Base-by-base conservation (phyloP, 2,113 vertebrate species). In the Brachypodius melanocephalos region DNA sequence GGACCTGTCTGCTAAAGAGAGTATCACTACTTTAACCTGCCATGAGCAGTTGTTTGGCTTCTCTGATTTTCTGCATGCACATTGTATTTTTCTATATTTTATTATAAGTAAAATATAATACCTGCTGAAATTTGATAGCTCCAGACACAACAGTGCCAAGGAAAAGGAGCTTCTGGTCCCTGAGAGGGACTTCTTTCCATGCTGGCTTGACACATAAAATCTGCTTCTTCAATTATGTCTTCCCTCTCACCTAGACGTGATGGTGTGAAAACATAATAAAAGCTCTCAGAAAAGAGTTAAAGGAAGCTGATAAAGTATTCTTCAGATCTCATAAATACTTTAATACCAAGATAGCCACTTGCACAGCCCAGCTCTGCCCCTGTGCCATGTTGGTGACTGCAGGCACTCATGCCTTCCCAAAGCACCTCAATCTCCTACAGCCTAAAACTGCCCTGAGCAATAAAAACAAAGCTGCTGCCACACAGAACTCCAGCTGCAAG, bases 201-300 rank as follows among this genome's bases (percentile, higher is more conserved):
- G 76, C 85, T 77, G 52, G 48, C 82, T 91, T 93, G 79, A 95
- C 94, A 93, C 46, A 46, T 58, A 88, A 77, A 95, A 94, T 92
- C 79, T 71, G 85, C 87, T 95, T 55, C 63, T 87, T 90, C 93
- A 63, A 40, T 90, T 90, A 88, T 29, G 40, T 40, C 82, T 82
- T 75, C 59, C 76, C 38, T 88, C 80, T 95, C 87, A 87, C 88
- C 88, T 81, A 93, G 66, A 87, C 0, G 0, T 12, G 67, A 82
- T 7, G 25, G 67, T 95, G 76, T 73, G 51, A 93, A 95, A 95
- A 95, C 61, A 80, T 19, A 94, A 82, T 75, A 85, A 90, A 93
- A 78, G 43, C 34, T 76, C 43, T n/a, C 24, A 51, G 55, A 69
- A 86, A 65, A 91, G 62, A 91, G 61, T 5, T 43, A 17, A 63